Evolutionary conservation across 1,140 invertebrate species (phyloP).

Genomic region (Ladona fulva): DNA sequence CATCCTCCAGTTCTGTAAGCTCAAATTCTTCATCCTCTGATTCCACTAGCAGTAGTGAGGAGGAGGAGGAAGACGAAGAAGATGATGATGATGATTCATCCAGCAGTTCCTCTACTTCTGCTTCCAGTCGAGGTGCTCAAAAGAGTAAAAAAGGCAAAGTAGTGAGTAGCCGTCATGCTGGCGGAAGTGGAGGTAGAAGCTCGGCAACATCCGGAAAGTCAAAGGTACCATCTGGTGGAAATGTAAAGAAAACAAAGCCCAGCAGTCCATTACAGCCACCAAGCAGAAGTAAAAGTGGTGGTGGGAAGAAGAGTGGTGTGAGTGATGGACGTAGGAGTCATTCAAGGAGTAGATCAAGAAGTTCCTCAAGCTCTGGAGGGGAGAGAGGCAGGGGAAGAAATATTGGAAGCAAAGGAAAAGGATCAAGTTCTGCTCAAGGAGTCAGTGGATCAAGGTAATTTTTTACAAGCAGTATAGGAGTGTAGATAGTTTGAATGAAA

Average conservation of each 20-base stretch:
- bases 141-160: constrained; percentile 42
- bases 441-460: not conserved
- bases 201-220: constrained; percentile 30
- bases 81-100: not conserved
- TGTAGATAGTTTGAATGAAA: too few species aligned
- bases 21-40: constrained; percentile 51
- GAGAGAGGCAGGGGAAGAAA: constrained; percentile 27
- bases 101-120: constrained; percentile 31
- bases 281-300: constrained; percentile 17
- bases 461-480: too few species aligned
- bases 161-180: constrained; percentile 28
- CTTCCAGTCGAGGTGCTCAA: constrained; percentile 39
- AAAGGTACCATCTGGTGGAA: constrained; percentile 26
- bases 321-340: constrained; percentile 29
- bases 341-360: constrained; percentile 29
- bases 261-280: constrained; percentile 30
- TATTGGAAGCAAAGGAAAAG: not conserved
- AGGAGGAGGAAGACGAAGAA: constrained; percentile 22
- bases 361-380: constrained; percentile 47
- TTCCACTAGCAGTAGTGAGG: constrained; percentile 48
- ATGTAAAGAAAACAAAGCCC: constrained; percentile 31
- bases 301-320: not conserved
- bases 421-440: not conserved
- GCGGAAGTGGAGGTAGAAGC: constrained; percentile 34
- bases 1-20: constrained; percentile 53